Evolutionary conservation across 2,888 invertebrate species (phyloP).

Genomic region (Dione vanillae): DNA sequence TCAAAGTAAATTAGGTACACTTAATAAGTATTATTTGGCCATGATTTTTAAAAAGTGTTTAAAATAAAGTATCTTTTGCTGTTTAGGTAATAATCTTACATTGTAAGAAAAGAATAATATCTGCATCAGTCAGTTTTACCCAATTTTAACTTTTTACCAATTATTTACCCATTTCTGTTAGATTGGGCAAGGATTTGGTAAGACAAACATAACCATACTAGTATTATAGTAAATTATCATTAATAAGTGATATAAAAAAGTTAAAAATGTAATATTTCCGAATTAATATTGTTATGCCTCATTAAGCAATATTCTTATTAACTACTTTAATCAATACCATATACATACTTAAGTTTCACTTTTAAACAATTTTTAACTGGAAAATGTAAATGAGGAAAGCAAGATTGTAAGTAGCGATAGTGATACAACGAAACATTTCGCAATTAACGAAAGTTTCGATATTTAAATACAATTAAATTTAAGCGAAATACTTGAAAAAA

Average conservation of each 20-base stretch:
- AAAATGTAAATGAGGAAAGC: conserved; percentile 22
- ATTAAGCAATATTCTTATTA: background rate
- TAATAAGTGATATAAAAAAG: too few relatives aligned
- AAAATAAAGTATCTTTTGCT: background rate
- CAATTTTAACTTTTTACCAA: too few relatives aligned
- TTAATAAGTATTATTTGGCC: background rate
- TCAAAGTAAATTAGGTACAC: background rate
- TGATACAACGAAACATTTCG: conserved; percentile 12
- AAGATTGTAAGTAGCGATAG: conserved; percentile 20
- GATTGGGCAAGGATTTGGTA: too few relatives aligned
- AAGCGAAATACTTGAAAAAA: conserved; percentile 3
- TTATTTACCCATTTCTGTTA: too few relatives aligned
- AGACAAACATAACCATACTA: too few relatives aligned
- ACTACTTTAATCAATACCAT: background rate
- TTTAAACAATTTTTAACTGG: conserved; percentile 8
- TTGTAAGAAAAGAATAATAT: too few relatives aligned
- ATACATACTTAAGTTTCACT: background rate
- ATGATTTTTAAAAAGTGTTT: background rate
- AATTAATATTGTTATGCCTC: too few relatives aligned
- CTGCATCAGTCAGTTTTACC: too few relatives aligned
- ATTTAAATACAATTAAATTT: conserved; percentile 20
- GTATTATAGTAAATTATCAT: background rate
- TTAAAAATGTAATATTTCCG: too few relatives aligned
- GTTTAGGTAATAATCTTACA: background rate
- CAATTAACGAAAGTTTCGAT: conserved; percentile 25